Conservation (phyloP, 1,140 invertebrate genomes). For the Tetragonula clypearis region DNA sequence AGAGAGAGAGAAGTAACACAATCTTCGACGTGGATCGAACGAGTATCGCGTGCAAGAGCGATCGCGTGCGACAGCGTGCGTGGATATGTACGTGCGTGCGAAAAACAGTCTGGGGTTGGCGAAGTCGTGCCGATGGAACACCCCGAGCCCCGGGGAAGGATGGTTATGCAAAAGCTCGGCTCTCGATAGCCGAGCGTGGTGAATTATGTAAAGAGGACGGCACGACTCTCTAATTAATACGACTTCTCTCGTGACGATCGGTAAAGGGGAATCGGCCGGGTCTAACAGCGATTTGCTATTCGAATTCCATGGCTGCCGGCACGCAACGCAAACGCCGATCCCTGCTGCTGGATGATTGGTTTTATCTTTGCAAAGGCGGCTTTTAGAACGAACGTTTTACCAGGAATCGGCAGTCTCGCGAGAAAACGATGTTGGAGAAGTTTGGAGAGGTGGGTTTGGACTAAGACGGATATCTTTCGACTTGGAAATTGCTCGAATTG, state of each 20-base stretch:
- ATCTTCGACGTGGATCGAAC: background rate
- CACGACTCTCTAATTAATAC: conserved; percentile 74
- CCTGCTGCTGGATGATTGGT: background rate
- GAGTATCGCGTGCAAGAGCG: conserved; percentile 4
- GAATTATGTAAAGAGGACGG: conserved; percentile 76
- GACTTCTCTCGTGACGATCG: conserved; percentile 63
- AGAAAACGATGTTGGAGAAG: background rate
- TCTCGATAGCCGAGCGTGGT: conserved; percentile 59
- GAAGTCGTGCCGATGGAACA: conserved; percentile 47
- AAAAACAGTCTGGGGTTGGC: conserved; percentile 67
- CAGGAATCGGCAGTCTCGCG: background rate
- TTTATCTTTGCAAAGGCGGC: background rate
- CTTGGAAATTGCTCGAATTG: background rate
- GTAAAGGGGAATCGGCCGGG: conserved; percentile 27
- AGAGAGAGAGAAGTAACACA: background rate
- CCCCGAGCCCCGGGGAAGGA: conserved; percentile 58
- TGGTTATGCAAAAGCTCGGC: conserved; percentile 69
- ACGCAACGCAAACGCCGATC: conserved; percentile 41
- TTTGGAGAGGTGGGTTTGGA: background rate
- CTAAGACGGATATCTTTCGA: background rate
- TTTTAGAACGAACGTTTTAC: conserved; percentile 8
- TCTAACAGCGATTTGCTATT: conserved; percentile 53
- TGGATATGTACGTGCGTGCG: conserved; percentile 68
- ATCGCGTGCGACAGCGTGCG: conserved; percentile 67
- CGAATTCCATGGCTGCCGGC: conserved; percentile 42